These are phyloP conservation scores for Gnatocerus cornutus DNA, from an alignment of 2,888 invertebrate genomes.

Conservation along the genomic window DNA sequence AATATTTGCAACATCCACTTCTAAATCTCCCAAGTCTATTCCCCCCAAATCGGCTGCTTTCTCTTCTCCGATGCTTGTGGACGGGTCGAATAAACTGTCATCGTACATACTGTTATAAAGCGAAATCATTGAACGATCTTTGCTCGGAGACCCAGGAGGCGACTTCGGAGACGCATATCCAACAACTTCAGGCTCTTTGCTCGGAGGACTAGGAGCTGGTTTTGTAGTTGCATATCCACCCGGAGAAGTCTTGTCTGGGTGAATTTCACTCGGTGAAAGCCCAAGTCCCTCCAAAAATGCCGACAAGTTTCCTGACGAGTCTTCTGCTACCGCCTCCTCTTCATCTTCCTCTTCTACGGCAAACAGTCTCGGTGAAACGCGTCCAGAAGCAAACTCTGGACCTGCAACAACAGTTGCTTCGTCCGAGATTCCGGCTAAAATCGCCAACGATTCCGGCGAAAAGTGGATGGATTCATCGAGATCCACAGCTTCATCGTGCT, in stretches of 20 bases:
- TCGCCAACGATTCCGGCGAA: conserved; percentile 4
- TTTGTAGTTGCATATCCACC: neutral
- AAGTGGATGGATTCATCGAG: conserved; percentile 14
- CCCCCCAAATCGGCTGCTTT: neutral
- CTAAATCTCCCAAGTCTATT: conserved; percentile 4
- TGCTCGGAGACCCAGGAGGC: neutral
- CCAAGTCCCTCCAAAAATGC: too few species aligned
- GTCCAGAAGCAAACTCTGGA: too few species aligned
- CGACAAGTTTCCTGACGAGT: neutral
- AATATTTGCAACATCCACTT: conserved; percentile 1
- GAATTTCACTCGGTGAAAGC: too few species aligned
- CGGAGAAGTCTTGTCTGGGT: neutral
- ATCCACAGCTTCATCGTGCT: neutral
- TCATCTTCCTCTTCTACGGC: neutral
- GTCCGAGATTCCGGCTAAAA: conserved; percentile 4
- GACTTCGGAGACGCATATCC: too few species aligned
- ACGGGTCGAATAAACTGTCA: conserved; percentile 6
- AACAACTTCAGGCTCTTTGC: too few species aligned
- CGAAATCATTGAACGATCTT: conserved; percentile 10
- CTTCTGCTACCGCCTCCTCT: conserved; percentile 2
- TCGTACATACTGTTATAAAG: conserved; percentile 6
- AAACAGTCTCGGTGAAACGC: too few species aligned
- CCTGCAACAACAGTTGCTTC: neutral
- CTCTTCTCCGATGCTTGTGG: neutral
- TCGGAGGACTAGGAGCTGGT: too few species aligned